These are phyloP conservation scores for Augochlora pura DNA, from an alignment of 1,140 invertebrate species.

Conservation along the genomic window DNA sequence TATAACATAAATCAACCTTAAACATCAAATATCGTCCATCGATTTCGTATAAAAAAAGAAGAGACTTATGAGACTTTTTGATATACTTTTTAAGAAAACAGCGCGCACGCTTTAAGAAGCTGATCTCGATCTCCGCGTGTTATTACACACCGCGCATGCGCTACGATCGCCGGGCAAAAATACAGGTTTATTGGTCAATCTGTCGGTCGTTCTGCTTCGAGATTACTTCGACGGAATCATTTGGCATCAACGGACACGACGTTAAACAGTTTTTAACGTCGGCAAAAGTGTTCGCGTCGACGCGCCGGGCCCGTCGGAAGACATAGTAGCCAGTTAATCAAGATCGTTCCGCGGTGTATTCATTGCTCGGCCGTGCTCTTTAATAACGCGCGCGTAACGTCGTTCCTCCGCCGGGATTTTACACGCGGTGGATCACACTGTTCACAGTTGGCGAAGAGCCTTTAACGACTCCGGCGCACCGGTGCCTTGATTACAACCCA, in stretches of 20 bases:
- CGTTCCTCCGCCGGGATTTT: conserved; percentile 2
- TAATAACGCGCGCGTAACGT: conserved; percentile 45
- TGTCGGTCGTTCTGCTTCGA: background rate
- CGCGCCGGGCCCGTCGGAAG: too few species aligned
- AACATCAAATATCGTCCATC: too few species aligned
- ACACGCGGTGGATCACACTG: background rate
- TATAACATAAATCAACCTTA: too few species aligned
- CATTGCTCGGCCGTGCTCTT: conserved; percentile 15
- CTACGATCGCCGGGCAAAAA: background rate
- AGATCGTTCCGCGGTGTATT: conserved; percentile 26
- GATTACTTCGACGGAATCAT: background rate
- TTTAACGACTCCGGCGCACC: conserved; percentile 64
- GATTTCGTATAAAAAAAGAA: too few species aligned
- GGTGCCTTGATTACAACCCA: conserved; percentile 77
- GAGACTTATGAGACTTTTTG: too few species aligned
- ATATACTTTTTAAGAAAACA: too few species aligned
- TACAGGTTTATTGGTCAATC: background rate
- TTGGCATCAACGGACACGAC: background rate
- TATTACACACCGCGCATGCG: background rate
- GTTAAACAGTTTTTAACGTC: conserved; percentile 8
- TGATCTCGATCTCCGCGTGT: background rate
- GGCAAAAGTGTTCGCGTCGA: background rate
- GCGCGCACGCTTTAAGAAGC: background rate
- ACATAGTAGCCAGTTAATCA: conserved; percentile 32
- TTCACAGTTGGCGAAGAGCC: conserved; percentile 41